A percentile compares a stretch with the other conserved stretches of the same genome.
phyloP scores from a whole-genome alignment of 2,113 vertebrate species.

The Tricholaema leucomelas region DNA sequence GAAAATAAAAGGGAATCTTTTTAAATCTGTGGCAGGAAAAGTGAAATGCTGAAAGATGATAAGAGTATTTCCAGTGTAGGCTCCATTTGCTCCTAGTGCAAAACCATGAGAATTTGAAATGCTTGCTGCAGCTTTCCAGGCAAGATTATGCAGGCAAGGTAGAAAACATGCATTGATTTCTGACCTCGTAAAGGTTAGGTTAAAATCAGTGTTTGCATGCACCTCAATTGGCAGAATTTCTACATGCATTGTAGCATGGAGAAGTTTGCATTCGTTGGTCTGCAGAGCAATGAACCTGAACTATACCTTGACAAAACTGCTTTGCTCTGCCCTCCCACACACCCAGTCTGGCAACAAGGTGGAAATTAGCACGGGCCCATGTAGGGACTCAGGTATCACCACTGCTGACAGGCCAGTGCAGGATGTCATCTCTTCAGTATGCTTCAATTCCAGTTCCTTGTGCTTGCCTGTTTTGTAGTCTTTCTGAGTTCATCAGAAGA shows the following conservation, averaged over 20 bases:
- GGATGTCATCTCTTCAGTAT: background rate
- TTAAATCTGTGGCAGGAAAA: background rate
- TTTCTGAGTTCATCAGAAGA: background rate
- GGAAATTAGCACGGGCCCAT: no score
- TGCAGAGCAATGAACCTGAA: background rate
- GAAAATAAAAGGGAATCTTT: background rate
- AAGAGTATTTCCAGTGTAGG: background rate
- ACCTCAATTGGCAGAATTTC: background rate
- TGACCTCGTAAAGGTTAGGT: background rate
- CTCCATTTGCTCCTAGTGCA: background rate
- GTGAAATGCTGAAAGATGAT: background rate
- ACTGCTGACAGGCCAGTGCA: background rate
- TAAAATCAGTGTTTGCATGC: background rate
- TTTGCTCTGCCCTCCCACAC: background rate
- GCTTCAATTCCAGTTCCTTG: background rate
- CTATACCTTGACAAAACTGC: fast-evolving
- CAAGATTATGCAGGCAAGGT: background rate
- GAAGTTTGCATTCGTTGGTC: background rate
- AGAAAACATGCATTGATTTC: background rate
- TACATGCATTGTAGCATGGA: background rate
- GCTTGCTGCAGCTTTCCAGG: background rate
- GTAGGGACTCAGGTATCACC: background rate
- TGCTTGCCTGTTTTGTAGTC: background rate
- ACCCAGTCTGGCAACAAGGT: background rate
- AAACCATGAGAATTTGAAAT: background rate